Evolutionary conservation across 92 coral and sea anemone genomes (phyloP).

Genomic region (Porites divaricata): DNA sequence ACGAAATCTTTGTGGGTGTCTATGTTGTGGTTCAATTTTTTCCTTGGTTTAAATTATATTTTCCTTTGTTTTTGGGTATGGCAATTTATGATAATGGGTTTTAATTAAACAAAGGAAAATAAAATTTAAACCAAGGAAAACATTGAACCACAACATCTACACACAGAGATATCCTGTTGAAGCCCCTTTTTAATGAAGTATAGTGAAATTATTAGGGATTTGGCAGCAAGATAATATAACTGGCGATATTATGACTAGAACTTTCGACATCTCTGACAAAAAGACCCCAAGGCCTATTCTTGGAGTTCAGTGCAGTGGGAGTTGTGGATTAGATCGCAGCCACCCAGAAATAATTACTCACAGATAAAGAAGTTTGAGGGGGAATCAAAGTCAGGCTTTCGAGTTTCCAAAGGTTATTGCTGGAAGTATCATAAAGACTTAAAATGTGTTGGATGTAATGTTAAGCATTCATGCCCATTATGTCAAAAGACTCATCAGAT

Average conservation of each 20-base stretch:
- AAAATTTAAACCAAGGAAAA: no score
- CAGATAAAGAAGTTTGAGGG: background rate
- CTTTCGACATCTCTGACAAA: conserved; percentile 30
- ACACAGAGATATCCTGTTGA: conserved; percentile 25
- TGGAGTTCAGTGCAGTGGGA: conserved; percentile 41
- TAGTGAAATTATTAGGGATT: conserved; percentile 32
- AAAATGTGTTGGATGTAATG: conserved; percentile 27
- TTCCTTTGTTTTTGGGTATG: no score
- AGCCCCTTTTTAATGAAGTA: conserved; percentile 37
- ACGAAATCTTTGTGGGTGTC: conserved; percentile 29
- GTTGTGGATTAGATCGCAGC: conserved; percentile 16
- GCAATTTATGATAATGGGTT: no score
- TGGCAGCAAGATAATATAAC: conserved; percentile 34
- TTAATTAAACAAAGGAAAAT: no score
- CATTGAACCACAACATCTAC: no score
- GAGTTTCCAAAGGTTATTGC: conserved; percentile 33
- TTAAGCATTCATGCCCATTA: conserved; percentile 23
- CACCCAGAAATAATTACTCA: background rate
- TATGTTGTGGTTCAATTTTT: no score
- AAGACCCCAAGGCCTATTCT: background rate
- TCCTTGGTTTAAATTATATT: no score
- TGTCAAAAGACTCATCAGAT: background rate
- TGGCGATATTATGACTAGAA: conserved; percentile 30
- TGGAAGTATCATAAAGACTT: conserved; percentile 26
- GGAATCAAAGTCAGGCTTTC: background rate